Percentiles rank a stretch among this genome's conserved stretches.
phyloP scores from a whole-genome alignment of 2,113 vertebrate genomes.

The Crotalus tigris region DNA sequence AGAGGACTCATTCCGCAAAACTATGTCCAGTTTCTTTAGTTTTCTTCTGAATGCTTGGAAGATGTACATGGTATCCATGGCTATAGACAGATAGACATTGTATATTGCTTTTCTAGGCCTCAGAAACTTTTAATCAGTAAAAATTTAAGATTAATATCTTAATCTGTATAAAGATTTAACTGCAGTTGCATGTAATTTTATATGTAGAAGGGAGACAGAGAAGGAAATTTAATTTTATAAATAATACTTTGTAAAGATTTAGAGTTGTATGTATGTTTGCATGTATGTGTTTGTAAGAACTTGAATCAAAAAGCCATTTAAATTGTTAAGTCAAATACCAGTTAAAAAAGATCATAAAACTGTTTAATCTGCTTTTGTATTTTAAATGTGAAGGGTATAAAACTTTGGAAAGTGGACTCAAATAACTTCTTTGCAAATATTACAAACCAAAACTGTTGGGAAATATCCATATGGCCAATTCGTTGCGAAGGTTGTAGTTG shows the following conservation, averaged over 20 bases:
- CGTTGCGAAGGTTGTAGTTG: not conserved
- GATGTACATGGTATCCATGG: conserved; percentile 86
- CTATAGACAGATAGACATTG: conserved; percentile 58
- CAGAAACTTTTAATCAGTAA: conserved; percentile 58
- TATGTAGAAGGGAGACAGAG: not conserved
- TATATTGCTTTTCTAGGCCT: conserved; percentile 50
- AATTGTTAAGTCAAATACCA: not conserved
- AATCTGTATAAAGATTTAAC: conserved; percentile 38
- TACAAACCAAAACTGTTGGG: not conserved
- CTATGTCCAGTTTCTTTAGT: conserved; percentile 92
- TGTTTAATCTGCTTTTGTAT: not conserved
- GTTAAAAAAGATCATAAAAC: not conserved
- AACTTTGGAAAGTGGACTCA: conserved; percentile 18
- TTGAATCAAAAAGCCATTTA: conserved; percentile 26
- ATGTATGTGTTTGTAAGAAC: conserved; percentile 32
- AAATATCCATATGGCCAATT: conserved; percentile 19
- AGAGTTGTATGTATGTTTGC: conserved; percentile 1
- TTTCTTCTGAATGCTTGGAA: conserved; percentile 40
- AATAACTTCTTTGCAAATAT: not conserved
- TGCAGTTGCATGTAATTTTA: not conserved
- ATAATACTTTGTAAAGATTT: conserved; percentile 36
- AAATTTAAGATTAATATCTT: conserved; percentile 44
- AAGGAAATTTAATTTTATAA: conserved; percentile 16
- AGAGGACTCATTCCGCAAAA: conserved; percentile 97
- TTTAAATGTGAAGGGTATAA: conserved; percentile 21